These are phyloP conservation scores for Amaurobius ferox DNA, from an alignment of 2,888 invertebrate species.

Conservation along the genomic window DNA sequence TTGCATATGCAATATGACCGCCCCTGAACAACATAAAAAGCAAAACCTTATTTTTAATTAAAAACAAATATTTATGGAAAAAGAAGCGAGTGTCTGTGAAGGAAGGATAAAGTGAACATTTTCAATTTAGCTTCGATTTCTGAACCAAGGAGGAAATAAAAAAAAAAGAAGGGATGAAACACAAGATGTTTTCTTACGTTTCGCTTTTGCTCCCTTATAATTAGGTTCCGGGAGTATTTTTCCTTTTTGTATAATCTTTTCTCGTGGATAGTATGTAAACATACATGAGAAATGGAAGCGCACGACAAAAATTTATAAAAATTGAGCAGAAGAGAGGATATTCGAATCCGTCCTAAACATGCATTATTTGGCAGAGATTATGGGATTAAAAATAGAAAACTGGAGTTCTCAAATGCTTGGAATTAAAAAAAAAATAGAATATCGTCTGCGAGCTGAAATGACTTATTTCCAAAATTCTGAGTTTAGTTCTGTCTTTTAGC, in stretches of 20 bases:
- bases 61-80: constrained; percentile 54
- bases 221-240: constrained; percentile 54
- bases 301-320: too few species aligned
- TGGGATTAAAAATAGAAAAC: constrained; percentile 56
- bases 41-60: constrained; percentile 50
- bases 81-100: constrained; percentile 19
- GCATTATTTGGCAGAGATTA: constrained; percentile 34
- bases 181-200: constrained; percentile 19
- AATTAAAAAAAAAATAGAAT: too few species aligned
- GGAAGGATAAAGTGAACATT: constrained; percentile 49
- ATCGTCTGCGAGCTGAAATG: too few species aligned
- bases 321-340: neutral
- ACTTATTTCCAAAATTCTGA: too few species aligned
- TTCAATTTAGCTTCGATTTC: constrained; percentile 65
- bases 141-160: neutral
- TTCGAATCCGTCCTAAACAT: neutral
- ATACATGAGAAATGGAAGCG: constrained; percentile 38
- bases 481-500: too few species aligned
- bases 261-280: neutral
- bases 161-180: neutral
- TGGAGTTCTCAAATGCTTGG: constrained; percentile 33
- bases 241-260: constrained; percentile 5
- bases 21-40: constrained; percentile 11
- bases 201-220: constrained; percentile 49
- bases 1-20: constrained; percentile 49